Evolutionary conservation across 2,113 vertebrate genomes (phyloP), one percentile per base, ranked within the genome.

Genomic region (Sylvia atricapilla): DNA sequence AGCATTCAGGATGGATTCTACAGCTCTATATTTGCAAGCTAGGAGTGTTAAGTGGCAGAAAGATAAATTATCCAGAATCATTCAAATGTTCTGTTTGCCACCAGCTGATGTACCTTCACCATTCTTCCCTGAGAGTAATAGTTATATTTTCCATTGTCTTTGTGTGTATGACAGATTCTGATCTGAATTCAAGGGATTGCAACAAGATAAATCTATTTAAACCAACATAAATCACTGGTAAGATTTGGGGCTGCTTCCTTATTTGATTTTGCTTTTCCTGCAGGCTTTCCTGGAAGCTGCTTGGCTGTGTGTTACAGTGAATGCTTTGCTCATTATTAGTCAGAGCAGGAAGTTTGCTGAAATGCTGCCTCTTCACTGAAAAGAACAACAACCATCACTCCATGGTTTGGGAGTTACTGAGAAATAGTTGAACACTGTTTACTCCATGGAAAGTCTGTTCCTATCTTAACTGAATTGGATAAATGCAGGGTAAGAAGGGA

Each of bases 51-150:
- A 82, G 21, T 75, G 79, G 41, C 74, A 92, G 76, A 90, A 89
- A 81, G 88, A 97, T 77, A 77, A 86, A 96, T 64, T 89, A 69
- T 56, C 64, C 37, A n/a, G 70, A 70, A 62, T 84, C 33, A 46
- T 74, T 96, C 72, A 73, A 60, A 76, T 93, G 30, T 84, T 90
- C 62, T 75, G n/a, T 56, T 76, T 90, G 49, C 56, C 76, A 76
- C 31, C 50, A 74, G 52, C 28, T 84, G 75, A 75, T 93, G 49
- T 67, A 74, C 50, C 56, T 97, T 93, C 66, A 86, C 89, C 82
- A 82, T 67, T 85, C 55, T 94, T 35, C 68, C 22, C 39, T 63
- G 74, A 90, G 74, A 90, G 49, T 82, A 84, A 89, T 28, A 84
- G 58, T 70, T 81, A 78, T 52, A 72, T 94, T 73, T 96, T 35